A percentile compares a stretch with the other conserved stretches of the same genome.
Conservation (phyloP, 1,140 invertebrate genomes). For the Yoshiicerus persimilis region DNA sequence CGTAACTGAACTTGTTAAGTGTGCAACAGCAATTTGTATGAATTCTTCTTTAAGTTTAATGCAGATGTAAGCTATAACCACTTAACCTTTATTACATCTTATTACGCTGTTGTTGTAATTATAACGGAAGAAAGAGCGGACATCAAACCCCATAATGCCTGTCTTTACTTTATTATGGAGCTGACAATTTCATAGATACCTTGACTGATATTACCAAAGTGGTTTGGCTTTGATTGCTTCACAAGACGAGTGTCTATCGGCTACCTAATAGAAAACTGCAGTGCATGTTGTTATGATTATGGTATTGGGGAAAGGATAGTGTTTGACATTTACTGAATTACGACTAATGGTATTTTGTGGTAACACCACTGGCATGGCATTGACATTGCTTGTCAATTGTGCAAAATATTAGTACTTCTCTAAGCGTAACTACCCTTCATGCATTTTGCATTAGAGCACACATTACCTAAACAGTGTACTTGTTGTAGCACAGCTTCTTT, state of each 20-base stretch:
- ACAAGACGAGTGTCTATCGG: too few species aligned
- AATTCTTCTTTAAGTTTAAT: not conserved
- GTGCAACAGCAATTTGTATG: not conserved
- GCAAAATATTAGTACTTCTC: too few species aligned
- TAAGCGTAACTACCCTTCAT: too few species aligned
- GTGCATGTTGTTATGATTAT: not conserved
- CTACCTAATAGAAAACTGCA: not conserved
- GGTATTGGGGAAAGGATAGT: not conserved
- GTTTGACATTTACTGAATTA: not conserved
- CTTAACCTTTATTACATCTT: not conserved
- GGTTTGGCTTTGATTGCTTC: not conserved
- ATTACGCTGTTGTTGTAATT: not conserved
- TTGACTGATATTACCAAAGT: not conserved
- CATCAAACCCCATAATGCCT: not conserved
- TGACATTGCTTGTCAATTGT: not conserved
- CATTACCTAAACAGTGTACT: not conserved
- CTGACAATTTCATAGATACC: not conserved
- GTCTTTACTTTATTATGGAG: not conserved
- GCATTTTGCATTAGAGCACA: not conserved
- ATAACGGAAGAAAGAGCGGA: conserved; percentile 19
- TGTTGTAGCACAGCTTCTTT: not conserved
- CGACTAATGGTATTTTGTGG: not conserved
- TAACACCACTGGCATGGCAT: not conserved
- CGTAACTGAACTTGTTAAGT: not conserved
- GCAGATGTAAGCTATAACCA: not conserved